These are phyloP conservation scores for Volucella inanis DNA, from an alignment of 2,888 invertebrate genomes.

Conservation along the genomic window DNA sequence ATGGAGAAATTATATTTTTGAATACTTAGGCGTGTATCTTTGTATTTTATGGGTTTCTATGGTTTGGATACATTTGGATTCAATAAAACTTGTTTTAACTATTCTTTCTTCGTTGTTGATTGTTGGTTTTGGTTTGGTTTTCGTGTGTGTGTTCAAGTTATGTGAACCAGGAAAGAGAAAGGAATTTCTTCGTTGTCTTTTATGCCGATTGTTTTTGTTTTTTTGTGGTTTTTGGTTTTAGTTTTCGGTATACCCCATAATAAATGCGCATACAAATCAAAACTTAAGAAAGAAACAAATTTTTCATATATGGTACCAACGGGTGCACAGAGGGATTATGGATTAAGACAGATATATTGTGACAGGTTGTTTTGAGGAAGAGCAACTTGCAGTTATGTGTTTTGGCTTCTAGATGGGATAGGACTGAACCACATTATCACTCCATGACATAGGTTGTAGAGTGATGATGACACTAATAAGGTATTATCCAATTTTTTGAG, in stretches of 20 bases:
- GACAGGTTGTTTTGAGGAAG: background rate
- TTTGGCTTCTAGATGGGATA: background rate
- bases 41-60: slow-evolving; percentile 9
- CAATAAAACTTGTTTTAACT: slow-evolving; percentile 19
- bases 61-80: slow-evolving; percentile 22
- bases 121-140: too few relatives aligned
- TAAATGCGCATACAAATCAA: slow-evolving; percentile 21
- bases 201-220: background rate
- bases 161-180: slow-evolving; percentile 40
- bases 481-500: background rate
- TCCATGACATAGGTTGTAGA: background rate
- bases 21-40: background rate
- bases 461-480: background rate
- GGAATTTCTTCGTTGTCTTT: slow-evolving; percentile 14
- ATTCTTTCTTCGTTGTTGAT: background rate
- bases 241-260: background rate
- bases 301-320: background rate
- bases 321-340: background rate
- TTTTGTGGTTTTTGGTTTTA: background rate
- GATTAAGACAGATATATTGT: too few relatives aligned
- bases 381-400: background rate
- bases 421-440: background rate
- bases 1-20: slow-evolving; percentile 36
- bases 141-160: background rate
- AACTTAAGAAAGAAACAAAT: background rate